Evolutionary conservation across 1,140 invertebrate species (phyloP).

Genomic region (Drosophila varians): DNA sequence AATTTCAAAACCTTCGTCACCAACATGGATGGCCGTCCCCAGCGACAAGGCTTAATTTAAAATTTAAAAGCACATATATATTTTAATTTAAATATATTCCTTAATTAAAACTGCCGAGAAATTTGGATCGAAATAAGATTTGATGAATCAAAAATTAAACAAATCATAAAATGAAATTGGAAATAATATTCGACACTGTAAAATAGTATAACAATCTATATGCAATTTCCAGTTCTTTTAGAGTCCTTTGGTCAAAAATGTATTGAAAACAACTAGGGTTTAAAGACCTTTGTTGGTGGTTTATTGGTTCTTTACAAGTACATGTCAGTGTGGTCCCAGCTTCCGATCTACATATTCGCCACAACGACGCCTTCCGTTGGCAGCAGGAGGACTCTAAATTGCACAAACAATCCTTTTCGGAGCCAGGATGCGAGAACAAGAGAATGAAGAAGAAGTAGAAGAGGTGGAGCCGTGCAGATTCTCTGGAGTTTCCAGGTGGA

Average conservation of each 20-base stretch:
- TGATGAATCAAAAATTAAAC: no score
- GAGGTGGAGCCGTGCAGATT: neutral
- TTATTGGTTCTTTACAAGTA: neutral
- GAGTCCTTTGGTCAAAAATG: neutral
- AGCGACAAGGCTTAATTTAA: no score
- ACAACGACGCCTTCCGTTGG: slow-evolving; percentile 72
- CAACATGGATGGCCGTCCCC: no score
- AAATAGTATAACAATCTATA: no score
- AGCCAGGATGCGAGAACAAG: slow-evolving; percentile 24
- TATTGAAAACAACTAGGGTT: neutral
- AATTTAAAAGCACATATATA: no score
- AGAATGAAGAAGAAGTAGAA: slow-evolving; percentile 5
- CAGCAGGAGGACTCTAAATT: slow-evolving; percentile 71
- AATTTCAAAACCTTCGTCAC: no score
- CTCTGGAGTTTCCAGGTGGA: slow-evolving; percentile 39
- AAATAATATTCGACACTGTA: no score
- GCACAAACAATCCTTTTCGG: slow-evolving; percentile 26
- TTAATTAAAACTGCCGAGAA: no score
- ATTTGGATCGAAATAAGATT: no score
- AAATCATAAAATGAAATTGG: no score
- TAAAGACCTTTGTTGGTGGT: neutral
- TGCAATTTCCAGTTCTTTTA: no score
- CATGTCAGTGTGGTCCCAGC: neutral
- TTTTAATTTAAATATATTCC: no score
- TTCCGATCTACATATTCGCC: slow-evolving; percentile 12